Evolutionary conservation across 1,140 invertebrate genomes (phyloP).

Genomic region (Psilanteris sp.): DNA sequence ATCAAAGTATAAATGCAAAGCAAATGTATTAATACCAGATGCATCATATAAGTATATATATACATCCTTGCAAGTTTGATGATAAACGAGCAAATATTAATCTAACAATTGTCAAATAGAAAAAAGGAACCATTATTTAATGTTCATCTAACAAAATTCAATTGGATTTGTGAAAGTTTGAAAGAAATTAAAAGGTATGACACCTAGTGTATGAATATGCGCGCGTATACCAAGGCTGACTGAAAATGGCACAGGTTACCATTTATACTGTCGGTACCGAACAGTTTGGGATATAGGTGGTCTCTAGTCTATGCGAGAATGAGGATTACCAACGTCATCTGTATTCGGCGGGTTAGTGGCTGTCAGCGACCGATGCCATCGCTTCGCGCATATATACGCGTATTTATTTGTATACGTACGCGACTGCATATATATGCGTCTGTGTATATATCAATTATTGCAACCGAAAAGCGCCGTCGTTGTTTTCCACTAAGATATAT

Average conservation of each 20-base stretch:
- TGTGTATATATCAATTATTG: slow-evolving; percentile 77
- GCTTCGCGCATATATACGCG: slow-evolving; percentile 18
- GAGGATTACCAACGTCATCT: slow-evolving; percentile 78
- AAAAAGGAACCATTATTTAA: neutral
- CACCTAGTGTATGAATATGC: slow-evolving; percentile 39
- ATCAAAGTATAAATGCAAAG: too few relatives aligned
- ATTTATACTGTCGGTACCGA: slow-evolving; percentile 20
- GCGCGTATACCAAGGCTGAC: slow-evolving; percentile 2
- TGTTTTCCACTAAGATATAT: slow-evolving; percentile 49
- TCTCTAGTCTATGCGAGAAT: slow-evolving; percentile 74
- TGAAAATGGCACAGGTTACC: slow-evolving; percentile 28
- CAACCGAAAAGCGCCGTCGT: slow-evolving; percentile 51
- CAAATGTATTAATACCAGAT: too few relatives aligned
- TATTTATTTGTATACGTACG: slow-evolving; percentile 26
- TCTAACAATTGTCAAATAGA: too few relatives aligned
- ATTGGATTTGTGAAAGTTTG: slow-evolving; percentile 31
- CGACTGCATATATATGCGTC: neutral
- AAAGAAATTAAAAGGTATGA: slow-evolving; percentile 40
- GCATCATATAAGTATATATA: too few relatives aligned
- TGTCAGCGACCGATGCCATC: slow-evolving; percentile 75
- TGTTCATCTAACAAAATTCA: slow-evolving; percentile 6
- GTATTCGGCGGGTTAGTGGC: slow-evolving; percentile 77
- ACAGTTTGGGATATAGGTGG: slow-evolving; percentile 35
- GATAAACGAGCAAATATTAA: too few relatives aligned
- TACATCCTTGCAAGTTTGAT: too few relatives aligned